Conservation (phyloP, 2,113 vertebrate species). For the Protobothrops flavoviridis region DNA sequence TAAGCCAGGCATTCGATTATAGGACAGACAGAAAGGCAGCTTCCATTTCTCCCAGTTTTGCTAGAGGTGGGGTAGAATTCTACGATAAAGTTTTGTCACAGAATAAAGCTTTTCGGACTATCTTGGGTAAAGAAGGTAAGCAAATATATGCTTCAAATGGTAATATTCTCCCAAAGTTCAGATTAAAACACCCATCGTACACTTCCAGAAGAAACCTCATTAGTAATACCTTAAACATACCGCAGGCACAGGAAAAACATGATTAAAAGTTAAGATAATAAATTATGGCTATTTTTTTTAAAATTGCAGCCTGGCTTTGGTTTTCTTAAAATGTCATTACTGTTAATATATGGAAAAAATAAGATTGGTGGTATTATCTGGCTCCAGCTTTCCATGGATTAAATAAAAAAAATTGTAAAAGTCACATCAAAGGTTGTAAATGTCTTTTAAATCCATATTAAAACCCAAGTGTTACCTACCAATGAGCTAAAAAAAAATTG, state of each 20-base stretch:
- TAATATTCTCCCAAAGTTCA: slow-evolving; percentile 83
- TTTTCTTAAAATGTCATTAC: slow-evolving; percentile 16
- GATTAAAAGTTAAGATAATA: slow-evolving; percentile 55
- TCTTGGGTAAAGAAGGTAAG: slow-evolving; percentile 82
- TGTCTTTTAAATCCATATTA: slow-evolving; percentile 51
- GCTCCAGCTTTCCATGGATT: slow-evolving; percentile 47
- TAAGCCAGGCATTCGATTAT: slow-evolving; percentile 81
- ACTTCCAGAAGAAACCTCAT: slow-evolving; percentile 83
- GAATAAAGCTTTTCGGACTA: slow-evolving; percentile 78
- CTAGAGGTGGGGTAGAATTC: slow-evolving; percentile 88
- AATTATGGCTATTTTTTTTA: slow-evolving; percentile 60
- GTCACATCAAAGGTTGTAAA: slow-evolving; percentile 38
- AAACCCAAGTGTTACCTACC: slow-evolving; percentile 19
- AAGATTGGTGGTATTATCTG: not conserved
- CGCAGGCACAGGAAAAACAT: slow-evolving; percentile 34
- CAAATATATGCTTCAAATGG: slow-evolving; percentile 84
- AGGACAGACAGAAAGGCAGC: slow-evolving; percentile 78
- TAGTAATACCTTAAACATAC: slow-evolving; percentile 71
- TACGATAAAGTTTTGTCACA: slow-evolving; percentile 86
- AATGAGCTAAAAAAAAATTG: slow-evolving; percentile 16
- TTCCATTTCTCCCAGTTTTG: slow-evolving; percentile 76
- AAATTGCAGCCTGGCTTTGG: not conserved
- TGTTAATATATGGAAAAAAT: not conserved
- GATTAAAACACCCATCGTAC: slow-evolving; percentile 84
- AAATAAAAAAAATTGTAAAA: slow-evolving; percentile 55